Evolutionary conservation across 2,888 invertebrate genomes (phyloP), one percentile per base, ranked within the genome.

Genomic region (Iselma pallidipennis): DNA sequence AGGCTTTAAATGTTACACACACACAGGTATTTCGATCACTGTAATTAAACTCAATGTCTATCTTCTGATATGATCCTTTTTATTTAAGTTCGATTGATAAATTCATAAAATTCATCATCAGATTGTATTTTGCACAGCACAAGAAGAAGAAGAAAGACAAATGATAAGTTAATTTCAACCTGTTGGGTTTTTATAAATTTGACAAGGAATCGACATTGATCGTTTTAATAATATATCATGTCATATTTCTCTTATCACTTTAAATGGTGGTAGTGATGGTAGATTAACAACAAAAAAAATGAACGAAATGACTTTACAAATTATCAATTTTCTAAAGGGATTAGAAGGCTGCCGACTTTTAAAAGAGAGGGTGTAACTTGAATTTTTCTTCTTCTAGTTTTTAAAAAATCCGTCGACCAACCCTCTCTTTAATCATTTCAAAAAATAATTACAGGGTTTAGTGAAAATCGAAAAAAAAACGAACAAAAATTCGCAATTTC

Each of bases 151-250:
- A 7, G 21, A n/a, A 16, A n/a, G 21, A 1, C 21, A 28, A 60
- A 25, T 66, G 65, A 66, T 62, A 62, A 63, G 62, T 60, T 66
- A 66, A 66, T 66, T 54, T 63, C 56, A 60, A 63, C 63, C 66
- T 66, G 57, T 60, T 53, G 23, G n/a, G 25, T 45, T 9, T 12
- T 45, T 45, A 23, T 45, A 21, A 51, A 19, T 51, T 61, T 60
- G 58, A 58, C 58, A 53, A 12, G 21, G 37, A 31, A 52, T 57
- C 50, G 45, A 57, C 57, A 28, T 2, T 29, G 25, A 19, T 29
- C 37, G 59, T 62, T 62, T 63, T 61, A 64, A 64, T 64, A 52
- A 61, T 55, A 64, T 31, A 19, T 37, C 58, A 42, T 42, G 62
- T 62, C 58, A 58, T 49, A 49, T 58, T 53, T 53, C 28, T 31